A percentile compares a stretch with the other conserved stretches of the same genome.
phyloP scores from a whole-genome alignment of 1,140 invertebrate species.

The Saccostrea glomerata region DNA sequence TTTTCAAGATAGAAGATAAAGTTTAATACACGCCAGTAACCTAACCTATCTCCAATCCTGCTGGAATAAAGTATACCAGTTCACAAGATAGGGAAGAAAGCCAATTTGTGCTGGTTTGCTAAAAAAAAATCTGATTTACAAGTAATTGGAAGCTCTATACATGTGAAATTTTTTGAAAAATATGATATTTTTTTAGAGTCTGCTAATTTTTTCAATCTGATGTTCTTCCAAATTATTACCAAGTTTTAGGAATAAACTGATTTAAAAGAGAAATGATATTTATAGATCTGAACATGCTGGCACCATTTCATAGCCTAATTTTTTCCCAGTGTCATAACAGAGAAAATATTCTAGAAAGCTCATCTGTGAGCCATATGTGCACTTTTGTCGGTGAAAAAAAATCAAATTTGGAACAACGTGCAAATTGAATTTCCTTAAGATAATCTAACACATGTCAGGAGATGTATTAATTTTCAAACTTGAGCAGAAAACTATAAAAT shows the following conservation, averaged over 20 bases:
- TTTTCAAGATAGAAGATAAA: neutral
- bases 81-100: neutral
- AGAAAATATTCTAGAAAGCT: neutral
- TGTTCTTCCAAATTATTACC: neutral
- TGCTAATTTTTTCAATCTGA: neutral
- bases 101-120: neutral
- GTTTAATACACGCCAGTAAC: neutral
- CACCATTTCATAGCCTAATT: neutral
- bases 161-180: neutral
- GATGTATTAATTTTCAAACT: neutral
- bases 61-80: neutral
- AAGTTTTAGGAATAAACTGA: neutral
- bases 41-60: neutral
- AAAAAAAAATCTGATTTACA: neutral
- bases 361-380: neutral
- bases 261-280: neutral
- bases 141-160: neutral
- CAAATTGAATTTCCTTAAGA: neutral
- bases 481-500: no score
- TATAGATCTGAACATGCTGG: constrained; percentile 15
- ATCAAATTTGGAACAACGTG: neutral
- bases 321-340: neutral
- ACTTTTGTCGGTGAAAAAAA: neutral
- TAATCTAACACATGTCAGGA: neutral
- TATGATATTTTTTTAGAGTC: neutral